phyloP scores from a whole-genome alignment of 2,113 vertebrate genomes.

The Lophura nycthemera region DNA sequence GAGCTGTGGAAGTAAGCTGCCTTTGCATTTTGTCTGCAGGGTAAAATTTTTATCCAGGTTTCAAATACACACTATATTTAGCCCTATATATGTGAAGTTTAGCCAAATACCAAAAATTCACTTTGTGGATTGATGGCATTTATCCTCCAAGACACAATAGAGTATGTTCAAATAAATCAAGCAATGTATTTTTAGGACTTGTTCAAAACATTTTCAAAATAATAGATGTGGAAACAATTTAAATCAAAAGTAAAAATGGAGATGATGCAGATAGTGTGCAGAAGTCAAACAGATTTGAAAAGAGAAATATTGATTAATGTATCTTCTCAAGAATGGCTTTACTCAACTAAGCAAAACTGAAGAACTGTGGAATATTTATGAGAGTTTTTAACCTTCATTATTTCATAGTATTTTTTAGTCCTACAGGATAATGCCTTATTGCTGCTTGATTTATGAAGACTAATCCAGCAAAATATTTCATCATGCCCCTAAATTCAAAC shows the following conservation, averaged over 20 bases:
- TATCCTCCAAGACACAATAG: background rate
- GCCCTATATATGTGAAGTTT: background rate
- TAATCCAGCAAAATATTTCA: slow-evolving; percentile 16
- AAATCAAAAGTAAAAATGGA: background rate
- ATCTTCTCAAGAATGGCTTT: background rate
- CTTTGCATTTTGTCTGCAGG: background rate
- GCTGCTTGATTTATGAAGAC: slow-evolving; percentile 7
- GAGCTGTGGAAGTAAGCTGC: background rate
- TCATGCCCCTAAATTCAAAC: background rate
- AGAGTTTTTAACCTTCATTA: background rate
- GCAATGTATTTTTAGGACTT: background rate
- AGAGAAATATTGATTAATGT: background rate
- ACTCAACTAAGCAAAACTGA: background rate
- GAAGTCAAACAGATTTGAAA: background rate
- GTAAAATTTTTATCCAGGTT: background rate
- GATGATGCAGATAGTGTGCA: background rate
- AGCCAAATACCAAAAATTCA: background rate
- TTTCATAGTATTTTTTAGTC: background rate
- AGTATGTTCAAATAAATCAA: background rate
- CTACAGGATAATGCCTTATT: background rate
- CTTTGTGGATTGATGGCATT: background rate
- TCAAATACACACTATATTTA: background rate
- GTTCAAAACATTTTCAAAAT: background rate
- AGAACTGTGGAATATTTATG: background rate
- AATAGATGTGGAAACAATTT: background rate